These are phyloP conservation scores for Porites evermanni DNA, from an alignment of 92 coral and sea anemone species.

Conservation along the genomic window DNA sequence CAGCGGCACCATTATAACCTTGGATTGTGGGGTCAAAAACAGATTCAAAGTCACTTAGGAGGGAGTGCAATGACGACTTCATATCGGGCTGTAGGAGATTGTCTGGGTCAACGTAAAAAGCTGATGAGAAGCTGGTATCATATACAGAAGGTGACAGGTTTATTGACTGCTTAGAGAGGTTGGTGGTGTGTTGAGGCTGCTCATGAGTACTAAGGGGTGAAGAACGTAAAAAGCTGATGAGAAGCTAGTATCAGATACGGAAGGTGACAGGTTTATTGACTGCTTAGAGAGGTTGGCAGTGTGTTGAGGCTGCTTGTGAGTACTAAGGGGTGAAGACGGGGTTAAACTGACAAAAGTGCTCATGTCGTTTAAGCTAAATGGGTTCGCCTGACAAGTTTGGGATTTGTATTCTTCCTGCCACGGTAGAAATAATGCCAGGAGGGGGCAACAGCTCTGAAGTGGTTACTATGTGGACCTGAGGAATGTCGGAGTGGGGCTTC, in stretches of 20 bases:
- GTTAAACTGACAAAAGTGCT: slow-evolving; percentile 18
- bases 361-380: slow-evolving; percentile 25
- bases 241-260: background rate
- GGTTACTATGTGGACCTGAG: background rate
- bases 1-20: background rate
- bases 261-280: background rate
- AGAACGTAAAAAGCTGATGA: background rate
- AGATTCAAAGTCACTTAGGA: slow-evolving; percentile 32
- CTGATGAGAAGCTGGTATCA: slow-evolving; percentile 14
- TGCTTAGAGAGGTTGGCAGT: background rate
- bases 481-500: slow-evolving; percentile 56
- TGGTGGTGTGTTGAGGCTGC: background rate
- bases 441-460: background rate
- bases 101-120: slow-evolving; percentile 24
- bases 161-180: background rate
- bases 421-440: no score
- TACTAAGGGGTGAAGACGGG: background rate
- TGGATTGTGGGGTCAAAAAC: slow-evolving; percentile 41
- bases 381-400: slow-evolving; percentile 59
- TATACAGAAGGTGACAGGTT: background rate
- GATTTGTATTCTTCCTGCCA: slow-evolving; percentile 19
- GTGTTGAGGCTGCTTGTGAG: background rate
- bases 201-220: background rate
- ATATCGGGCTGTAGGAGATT: background rate
- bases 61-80: background rate